These are phyloP conservation scores for Garrulus glandarius DNA, from an alignment of 2,797 vertebrate species.

Conservation along the genomic window DNA sequence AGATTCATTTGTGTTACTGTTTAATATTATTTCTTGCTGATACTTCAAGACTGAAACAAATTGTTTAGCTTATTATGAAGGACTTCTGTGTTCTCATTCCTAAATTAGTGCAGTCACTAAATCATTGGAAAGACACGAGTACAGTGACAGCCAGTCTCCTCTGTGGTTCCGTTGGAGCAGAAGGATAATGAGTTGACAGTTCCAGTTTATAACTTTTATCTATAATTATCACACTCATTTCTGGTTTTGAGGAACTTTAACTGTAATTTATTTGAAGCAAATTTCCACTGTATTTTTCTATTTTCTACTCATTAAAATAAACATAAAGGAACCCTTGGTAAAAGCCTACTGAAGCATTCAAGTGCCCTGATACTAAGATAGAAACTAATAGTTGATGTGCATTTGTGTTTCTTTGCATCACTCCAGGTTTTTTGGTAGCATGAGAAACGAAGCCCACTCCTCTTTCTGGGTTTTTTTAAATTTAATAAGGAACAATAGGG, in stretches of 20 bases:
- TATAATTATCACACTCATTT: not conserved
- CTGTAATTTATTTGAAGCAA: not conserved
- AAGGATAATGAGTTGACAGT: not conserved
- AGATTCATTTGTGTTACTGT: not conserved
- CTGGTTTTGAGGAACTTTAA: not conserved
- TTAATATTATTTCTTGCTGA: not conserved
- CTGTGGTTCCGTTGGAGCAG: not conserved
- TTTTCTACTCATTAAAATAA: constrained; percentile 22
- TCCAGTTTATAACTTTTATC: not conserved
- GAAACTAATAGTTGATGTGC: not conserved
- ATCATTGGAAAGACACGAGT: not conserved
- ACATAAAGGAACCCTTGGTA: not conserved
- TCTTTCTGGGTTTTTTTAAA: no score
- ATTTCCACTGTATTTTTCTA: not conserved
- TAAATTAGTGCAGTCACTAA: not conserved
- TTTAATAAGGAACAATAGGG: no score
- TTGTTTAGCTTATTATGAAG: not conserved
- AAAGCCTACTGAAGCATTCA: not conserved
- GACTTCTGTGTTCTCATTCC: not conserved
- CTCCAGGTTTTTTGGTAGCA: not conserved
- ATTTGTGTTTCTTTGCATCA: not conserved
- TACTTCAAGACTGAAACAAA: not conserved
- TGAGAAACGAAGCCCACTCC: no score
- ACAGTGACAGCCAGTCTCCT: not conserved
- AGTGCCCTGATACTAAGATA: not conserved